Conservation (phyloP, 2,113 vertebrate species). For the Haemorhous mexicanus region DNA sequence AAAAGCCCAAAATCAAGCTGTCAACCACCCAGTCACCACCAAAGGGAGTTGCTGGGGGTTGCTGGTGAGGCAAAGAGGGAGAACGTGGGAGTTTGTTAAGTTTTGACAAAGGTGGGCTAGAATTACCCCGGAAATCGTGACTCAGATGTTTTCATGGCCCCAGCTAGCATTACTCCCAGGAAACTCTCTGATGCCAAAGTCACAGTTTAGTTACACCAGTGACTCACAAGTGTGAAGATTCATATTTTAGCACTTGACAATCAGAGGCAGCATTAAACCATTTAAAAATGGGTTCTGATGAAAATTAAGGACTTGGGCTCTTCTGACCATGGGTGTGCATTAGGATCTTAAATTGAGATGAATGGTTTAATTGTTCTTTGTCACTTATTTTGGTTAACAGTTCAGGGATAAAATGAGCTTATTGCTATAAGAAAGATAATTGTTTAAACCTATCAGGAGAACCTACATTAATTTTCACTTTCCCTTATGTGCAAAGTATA, state of each 20-base stretch:
- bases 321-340: slow-evolving; percentile 71
- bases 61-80: slow-evolving; percentile 9
- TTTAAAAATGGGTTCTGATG: slow-evolving; percentile 77
- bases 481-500: not conserved
- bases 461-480: slow-evolving; percentile 21
- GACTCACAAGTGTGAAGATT: slow-evolving; percentile 97
- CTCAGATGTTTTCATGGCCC: slow-evolving; percentile 81
- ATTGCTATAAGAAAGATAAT: not conserved
- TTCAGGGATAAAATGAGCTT: slow-evolving; percentile 1
- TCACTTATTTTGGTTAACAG: slow-evolving; percentile 32
- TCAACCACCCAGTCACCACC: not conserved
- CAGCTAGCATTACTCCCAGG: slow-evolving; percentile 83
- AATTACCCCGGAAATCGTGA: slow-evolving; percentile 84
- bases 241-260: slow-evolving; percentile 94
- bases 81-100: slow-evolving; percentile 51
- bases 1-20: not conserved
- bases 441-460: not conserved
- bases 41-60: not conserved
- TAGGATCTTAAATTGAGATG: slow-evolving; percentile 66
- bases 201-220: slow-evolving; percentile 88
- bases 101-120: slow-evolving; percentile 83
- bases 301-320: slow-evolving; percentile 71
- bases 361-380: slow-evolving; percentile 45
- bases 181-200: slow-evolving; percentile 84
- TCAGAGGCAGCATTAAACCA: slow-evolving; percentile 80